phyloP scores from a whole-genome alignment of 2,113 vertebrate species.

The Calyptomena viridis region DNA sequence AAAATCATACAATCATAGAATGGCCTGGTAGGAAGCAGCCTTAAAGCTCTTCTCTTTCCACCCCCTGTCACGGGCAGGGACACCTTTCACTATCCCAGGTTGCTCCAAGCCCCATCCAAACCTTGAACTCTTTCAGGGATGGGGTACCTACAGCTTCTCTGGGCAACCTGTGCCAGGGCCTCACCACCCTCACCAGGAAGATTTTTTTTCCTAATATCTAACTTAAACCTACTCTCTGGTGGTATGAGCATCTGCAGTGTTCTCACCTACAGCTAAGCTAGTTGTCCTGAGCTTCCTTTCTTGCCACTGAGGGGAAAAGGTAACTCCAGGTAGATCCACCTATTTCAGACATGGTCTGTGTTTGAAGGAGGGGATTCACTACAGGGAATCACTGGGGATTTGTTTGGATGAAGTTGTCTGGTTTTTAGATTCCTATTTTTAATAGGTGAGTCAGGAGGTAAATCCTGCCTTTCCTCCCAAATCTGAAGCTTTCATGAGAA shows the following conservation, averaged over 20 bases:
- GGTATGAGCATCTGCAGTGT: neutral
- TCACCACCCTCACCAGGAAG: neutral
- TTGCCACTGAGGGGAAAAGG: neutral
- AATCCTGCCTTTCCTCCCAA: neutral
- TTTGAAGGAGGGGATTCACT: neutral
- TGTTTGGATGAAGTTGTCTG: neutral
- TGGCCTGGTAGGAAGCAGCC: neutral
- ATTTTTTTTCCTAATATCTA: too few relatives aligned
- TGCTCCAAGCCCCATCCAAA: rapidly evolving
- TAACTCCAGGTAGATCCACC: neutral
- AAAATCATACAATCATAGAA: neutral
- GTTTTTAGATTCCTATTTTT: neutral
- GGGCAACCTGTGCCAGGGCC: neutral
- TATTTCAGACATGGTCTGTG: neutral
- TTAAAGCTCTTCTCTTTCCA: neutral
- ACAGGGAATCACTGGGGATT: neutral
- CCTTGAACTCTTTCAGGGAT: neutral
- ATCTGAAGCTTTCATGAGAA: neutral
- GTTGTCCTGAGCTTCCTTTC: neutral
- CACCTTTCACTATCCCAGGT: rapidly evolving
- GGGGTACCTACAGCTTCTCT: neutral
- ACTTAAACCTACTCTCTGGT: neutral
- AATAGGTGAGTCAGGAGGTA: neutral
- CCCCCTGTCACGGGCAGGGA: neutral
- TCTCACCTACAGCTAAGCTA: neutral